These are phyloP conservation scores for Sorex fumeus DNA, from an alignment of 2,113 vertebrate genomes.

Conservation along the genomic window DNA sequence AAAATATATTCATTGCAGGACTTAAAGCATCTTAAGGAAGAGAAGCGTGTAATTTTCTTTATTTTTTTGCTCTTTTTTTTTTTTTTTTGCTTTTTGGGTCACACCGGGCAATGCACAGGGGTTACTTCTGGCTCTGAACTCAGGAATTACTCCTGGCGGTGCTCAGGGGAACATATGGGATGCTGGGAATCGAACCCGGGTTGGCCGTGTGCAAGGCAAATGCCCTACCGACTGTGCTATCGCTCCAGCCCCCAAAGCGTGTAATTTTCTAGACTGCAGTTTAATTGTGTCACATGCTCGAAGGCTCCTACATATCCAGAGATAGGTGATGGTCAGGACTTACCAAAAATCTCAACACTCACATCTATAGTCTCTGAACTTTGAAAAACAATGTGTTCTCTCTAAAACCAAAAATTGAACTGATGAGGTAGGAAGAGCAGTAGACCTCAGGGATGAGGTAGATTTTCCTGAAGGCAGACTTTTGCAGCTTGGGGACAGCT, in stretches of 20 bases:
- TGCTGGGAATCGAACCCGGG: no score
- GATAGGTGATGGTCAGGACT: constrained; percentile 24
- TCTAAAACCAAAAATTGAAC: constrained; percentile 68
- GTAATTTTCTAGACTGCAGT: constrained; percentile 15
- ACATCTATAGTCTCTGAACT: constrained; percentile 30
- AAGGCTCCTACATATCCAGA: not conserved
- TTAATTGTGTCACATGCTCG: constrained; percentile 10
- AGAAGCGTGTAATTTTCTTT: constrained; percentile 27
- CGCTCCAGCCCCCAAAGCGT: no score
- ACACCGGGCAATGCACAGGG: no score
- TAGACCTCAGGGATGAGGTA: constrained; percentile 46
- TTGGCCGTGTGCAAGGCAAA: no score
- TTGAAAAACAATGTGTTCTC: constrained; percentile 63
- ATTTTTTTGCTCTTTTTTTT: no score
- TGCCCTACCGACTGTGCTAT: no score
- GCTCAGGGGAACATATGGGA: no score
- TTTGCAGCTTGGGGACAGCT: constrained; percentile 71
- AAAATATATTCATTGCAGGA: not conserved
- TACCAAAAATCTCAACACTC: constrained; percentile 31
- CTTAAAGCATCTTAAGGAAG: constrained; percentile 44
- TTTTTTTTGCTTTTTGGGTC: no score
- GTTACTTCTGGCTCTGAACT: no score
- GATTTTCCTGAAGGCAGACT: constrained; percentile 70
- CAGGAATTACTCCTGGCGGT: no score
- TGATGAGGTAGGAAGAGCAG: constrained; percentile 47